phyloP scores from a whole-genome alignment of 2,888 invertebrate genomes.

The Erpobdella octoculata region DNA sequence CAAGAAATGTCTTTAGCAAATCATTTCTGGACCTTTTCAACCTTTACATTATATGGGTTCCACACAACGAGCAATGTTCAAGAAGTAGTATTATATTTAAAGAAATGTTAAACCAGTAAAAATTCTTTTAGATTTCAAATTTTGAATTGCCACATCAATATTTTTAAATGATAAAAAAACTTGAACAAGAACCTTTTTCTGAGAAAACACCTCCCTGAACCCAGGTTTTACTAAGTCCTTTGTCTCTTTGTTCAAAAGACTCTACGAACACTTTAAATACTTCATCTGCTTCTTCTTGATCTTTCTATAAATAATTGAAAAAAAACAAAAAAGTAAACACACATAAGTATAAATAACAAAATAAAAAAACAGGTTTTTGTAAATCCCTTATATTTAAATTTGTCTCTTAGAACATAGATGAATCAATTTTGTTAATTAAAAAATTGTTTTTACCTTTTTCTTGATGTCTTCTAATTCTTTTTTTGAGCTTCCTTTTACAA shows the following conservation, averaged over 20 bases:
- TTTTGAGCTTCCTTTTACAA: conserved; percentile 46
- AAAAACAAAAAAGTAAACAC: conserved; percentile 7
- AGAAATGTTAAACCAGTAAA: too few species aligned
- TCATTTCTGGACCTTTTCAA: too few species aligned
- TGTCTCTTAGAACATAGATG: background rate
- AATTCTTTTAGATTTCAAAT: background rate
- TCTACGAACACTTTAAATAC: conserved; percentile 95
- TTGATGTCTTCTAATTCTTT: conserved; percentile 35
- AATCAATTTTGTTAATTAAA: background rate
- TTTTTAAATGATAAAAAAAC: background rate
- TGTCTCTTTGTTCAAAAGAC: conserved; percentile 76
- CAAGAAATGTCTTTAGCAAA: too few species aligned
- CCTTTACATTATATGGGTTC: too few species aligned
- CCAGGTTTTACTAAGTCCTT: conserved; percentile 70
- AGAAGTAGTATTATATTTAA: background rate
- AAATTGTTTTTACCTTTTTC: conserved; percentile 31
- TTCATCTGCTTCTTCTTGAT: conserved; percentile 54
- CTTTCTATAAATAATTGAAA: conserved; percentile 55
- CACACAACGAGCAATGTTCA: too few species aligned
- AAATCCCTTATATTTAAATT: too few species aligned
- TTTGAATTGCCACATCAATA: background rate
- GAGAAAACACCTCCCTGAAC: conserved; percentile 94
- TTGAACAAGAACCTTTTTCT: conserved; percentile 58
- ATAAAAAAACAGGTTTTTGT: background rate
- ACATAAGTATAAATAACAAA: too few species aligned